A percentile compares a stretch with the other conserved stretches of the same genome.
phyloP scores from a whole-genome alignment of 2,888 invertebrate genomes.

The Cacoxenus indagator region DNA sequence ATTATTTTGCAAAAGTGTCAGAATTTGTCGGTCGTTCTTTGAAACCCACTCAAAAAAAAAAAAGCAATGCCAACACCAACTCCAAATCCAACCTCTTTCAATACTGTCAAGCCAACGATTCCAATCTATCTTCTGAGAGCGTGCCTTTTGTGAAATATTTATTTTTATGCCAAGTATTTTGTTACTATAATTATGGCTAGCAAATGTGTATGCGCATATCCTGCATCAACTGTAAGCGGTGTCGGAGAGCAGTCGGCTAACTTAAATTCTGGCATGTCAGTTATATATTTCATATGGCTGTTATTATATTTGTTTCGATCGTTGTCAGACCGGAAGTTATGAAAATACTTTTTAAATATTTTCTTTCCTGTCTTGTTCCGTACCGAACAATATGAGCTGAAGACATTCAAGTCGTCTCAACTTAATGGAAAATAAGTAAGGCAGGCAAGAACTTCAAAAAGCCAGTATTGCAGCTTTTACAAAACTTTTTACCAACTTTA shows the following conservation, averaged over 20 bases:
- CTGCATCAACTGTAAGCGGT: not conserved
- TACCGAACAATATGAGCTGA: too few species aligned
- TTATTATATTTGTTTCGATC: conserved; percentile 45
- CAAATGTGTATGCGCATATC: not conserved
- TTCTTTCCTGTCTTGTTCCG: conserved; percentile 27
- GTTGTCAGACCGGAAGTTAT: conserved; percentile 69
- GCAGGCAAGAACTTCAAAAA: conserved; percentile 40
- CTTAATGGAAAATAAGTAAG: not conserved
- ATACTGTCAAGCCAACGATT: too few species aligned
- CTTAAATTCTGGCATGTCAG: not conserved
- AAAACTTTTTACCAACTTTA: not conserved
- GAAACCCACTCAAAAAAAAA: not conserved
- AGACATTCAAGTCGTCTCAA: not conserved
- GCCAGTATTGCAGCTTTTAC: not conserved
- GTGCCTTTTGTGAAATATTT: conserved; percentile 18
- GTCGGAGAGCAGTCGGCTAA: not conserved
- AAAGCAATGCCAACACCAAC: not conserved
- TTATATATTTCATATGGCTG: not conserved
- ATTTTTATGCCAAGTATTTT: conserved; percentile 25
- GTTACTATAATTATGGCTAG: conserved; percentile 44
- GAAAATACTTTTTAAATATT: conserved; percentile 70
- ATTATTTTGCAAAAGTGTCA: conserved; percentile 50
- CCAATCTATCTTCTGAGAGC: not conserved
- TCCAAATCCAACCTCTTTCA: too few species aligned
- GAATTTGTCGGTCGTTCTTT: not conserved